phyloP scores from a whole-genome alignment of 2,888 invertebrate genomes.

The Zeuzera pyrina region DNA sequence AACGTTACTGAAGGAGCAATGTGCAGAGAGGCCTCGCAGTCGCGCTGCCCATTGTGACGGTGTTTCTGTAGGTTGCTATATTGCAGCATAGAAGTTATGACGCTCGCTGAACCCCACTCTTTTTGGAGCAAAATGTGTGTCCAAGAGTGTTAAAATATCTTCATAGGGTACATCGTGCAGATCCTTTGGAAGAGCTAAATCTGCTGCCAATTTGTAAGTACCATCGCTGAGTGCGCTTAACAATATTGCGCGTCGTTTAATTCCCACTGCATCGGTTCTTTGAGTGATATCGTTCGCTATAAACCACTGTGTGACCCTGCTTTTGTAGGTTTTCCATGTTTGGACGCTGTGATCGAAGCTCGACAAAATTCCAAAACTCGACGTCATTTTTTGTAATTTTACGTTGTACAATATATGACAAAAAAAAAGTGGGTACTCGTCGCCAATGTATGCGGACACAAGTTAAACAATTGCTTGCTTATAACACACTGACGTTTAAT shows the following conservation, averaged over 20 bases:
- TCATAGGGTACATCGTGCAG: constrained; percentile 1
- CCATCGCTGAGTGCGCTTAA: constrained; percentile 14
- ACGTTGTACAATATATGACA: no score
- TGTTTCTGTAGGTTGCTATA: constrained; percentile 2
- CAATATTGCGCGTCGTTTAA: no score
- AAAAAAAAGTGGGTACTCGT: no score
- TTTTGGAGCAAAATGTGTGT: constrained; percentile 21
- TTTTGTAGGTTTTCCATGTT: constrained; percentile 11
- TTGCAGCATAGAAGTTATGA: constrained; percentile 3
- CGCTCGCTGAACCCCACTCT: constrained; percentile 20
- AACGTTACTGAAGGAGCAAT: constrained; percentile 11
- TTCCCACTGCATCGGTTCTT: constrained; percentile 2
- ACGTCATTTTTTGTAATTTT: no score
- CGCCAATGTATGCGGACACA: no score
- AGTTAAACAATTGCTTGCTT: no score
- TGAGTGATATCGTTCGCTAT: constrained; percentile 7
- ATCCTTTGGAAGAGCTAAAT: no score
- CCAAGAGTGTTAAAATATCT: constrained; percentile 10
- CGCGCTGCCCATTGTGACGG: constrained; percentile 12
- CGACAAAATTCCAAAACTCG: no score
- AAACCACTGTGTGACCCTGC: constrained; percentile 10
- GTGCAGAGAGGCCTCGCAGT: constrained; percentile 9
- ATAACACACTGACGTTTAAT: no score
- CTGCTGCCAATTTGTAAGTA: constrained; percentile 15
- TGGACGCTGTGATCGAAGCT: constrained; percentile 14